Conservation (phyloP, 2,888 invertebrate species). For the Leucoma salicis region DNA sequence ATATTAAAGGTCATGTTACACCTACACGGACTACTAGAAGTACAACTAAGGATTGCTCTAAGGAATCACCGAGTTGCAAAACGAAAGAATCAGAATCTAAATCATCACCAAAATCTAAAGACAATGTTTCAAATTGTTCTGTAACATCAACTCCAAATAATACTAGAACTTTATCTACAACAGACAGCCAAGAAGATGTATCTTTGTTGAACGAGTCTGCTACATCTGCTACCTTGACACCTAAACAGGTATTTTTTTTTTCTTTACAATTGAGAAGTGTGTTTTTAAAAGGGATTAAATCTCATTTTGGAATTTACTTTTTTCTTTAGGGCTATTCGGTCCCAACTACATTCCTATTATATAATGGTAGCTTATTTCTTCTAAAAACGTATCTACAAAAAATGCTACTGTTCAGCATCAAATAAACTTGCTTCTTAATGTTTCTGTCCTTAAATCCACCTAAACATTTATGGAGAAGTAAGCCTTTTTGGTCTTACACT, state of each 20-base stretch:
- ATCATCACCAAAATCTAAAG: slow-evolving; percentile 40
- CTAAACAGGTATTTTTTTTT: slow-evolving; percentile 67
- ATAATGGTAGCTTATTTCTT: too few relatives aligned
- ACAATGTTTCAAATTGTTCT: slow-evolving; percentile 48
- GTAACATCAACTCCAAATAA: slow-evolving; percentile 36
- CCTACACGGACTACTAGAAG: slow-evolving; percentile 54
- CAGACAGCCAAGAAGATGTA: slow-evolving; percentile 48
- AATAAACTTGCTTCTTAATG: too few relatives aligned
- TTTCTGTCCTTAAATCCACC: too few relatives aligned
- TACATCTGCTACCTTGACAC: slow-evolving; percentile 51
- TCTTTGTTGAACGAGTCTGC: slow-evolving; percentile 55
- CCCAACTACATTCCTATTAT: too few relatives aligned
- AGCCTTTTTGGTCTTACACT: too few relatives aligned
- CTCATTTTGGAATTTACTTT: too few relatives aligned
- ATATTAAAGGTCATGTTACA: slow-evolving; percentile 30
- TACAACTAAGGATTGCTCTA: slow-evolving; percentile 46
- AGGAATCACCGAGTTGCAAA: slow-evolving; percentile 40
- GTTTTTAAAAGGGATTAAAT: neutral
- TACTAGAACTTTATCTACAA: slow-evolving; percentile 47
- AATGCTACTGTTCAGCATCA: too few relatives aligned
- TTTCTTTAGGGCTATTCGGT: too few relatives aligned
- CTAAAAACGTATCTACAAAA: too few relatives aligned
- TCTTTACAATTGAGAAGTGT: neutral
- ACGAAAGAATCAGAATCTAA: slow-evolving; percentile 36
- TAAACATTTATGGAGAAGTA: too few relatives aligned